A percentile compares a stretch with the other conserved stretches of the same genome.
phyloP scores from a whole-genome alignment of 1,140 invertebrate species.

The Phenacoccus solenopsis region DNA sequence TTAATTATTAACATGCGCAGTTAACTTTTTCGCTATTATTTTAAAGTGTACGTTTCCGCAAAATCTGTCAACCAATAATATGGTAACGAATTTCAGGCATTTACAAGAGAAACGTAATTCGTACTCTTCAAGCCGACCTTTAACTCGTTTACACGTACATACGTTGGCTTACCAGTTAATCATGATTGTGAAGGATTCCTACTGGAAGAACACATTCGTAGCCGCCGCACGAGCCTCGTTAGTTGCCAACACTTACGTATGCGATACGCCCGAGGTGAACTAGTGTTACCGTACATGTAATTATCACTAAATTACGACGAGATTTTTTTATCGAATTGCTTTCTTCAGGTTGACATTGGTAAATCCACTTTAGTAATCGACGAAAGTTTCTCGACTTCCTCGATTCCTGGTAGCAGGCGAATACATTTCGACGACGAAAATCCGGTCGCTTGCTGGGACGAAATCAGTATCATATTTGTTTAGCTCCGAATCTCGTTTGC shows the following conservation, averaged over 20 bases:
- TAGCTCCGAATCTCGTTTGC: conserved; percentile 74
- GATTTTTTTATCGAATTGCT: conserved; percentile 22
- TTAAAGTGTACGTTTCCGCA: no score
- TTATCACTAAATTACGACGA: background rate
- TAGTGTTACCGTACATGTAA: background rate
- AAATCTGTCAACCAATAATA: no score
- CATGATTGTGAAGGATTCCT: conserved; percentile 48
- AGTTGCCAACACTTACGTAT: conserved; percentile 73
- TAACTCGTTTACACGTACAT: conserved; percentile 73
- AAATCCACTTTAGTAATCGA: conserved; percentile 65
- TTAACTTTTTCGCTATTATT: no score
- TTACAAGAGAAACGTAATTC: conserved; percentile 11
- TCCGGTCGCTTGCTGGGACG: conserved; percentile 74
- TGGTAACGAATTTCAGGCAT: no score
- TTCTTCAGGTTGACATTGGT: conserved; percentile 47
- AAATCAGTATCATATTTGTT: conserved; percentile 57
- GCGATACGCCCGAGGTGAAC: conserved; percentile 50
- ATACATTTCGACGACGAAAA: conserved; percentile 44
- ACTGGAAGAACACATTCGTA: conserved; percentile 62
- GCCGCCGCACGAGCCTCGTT: conserved; percentile 74
- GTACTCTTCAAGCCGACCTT: conserved; percentile 32
- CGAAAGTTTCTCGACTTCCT: conserved; percentile 67
- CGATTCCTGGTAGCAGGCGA: conserved; percentile 36
- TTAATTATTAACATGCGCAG: no score
- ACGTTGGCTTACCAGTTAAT: conserved; percentile 79